Conservation (phyloP, 92 coral and sea anemone genomes). For the Montipora capitata region DNA sequence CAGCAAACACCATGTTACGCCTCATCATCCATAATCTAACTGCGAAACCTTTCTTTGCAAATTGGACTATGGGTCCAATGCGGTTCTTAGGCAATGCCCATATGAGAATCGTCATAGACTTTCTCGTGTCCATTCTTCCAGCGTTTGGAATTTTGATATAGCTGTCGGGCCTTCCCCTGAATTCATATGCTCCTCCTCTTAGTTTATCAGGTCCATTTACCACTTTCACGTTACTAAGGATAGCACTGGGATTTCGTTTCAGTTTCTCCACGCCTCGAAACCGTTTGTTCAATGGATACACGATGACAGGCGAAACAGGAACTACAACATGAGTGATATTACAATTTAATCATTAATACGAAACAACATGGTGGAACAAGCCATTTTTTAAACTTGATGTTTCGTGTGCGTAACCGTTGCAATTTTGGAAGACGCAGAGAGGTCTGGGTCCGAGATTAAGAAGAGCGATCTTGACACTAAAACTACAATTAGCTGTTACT, state of each 20-base stretch:
- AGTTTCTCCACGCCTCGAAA: slow-evolving; percentile 61
- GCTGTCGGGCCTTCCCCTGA: slow-evolving; percentile 82
- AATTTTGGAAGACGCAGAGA: too few relatives aligned
- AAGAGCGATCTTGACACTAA: too few relatives aligned
- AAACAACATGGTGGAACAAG: too few relatives aligned
- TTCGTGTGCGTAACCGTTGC: too few relatives aligned
- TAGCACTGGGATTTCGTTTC: slow-evolving; percentile 70
- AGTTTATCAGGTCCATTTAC: slow-evolving; percentile 74
- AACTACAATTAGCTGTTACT: too few relatives aligned
- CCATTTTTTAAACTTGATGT: too few relatives aligned
- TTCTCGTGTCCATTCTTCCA: slow-evolving; percentile 76
- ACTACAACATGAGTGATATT: slow-evolving; percentile 29
- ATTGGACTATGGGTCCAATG: slow-evolving; percentile 86
- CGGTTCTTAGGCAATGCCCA: slow-evolving; percentile 83
- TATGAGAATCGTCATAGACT: slow-evolving; percentile 80
- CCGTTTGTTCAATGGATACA: slow-evolving; percentile 75
- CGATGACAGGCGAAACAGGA: slow-evolving; percentile 63
- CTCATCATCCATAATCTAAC: slow-evolving; percentile 82
- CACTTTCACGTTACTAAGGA: slow-evolving; percentile 52
- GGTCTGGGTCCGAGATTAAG: too few relatives aligned
- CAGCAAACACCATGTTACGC: slow-evolving; percentile 76
- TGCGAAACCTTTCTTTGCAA: slow-evolving; percentile 70
- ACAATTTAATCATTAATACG: neutral
- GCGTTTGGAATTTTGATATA: slow-evolving; percentile 80
- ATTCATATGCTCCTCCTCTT: slow-evolving; percentile 72